A percentile compares a stretch with the other conserved stretches of the same genome.
Evolutionary conservation across 2,888 invertebrate species (phyloP).

Genomic region (Lacanobia oleracea): DNA sequence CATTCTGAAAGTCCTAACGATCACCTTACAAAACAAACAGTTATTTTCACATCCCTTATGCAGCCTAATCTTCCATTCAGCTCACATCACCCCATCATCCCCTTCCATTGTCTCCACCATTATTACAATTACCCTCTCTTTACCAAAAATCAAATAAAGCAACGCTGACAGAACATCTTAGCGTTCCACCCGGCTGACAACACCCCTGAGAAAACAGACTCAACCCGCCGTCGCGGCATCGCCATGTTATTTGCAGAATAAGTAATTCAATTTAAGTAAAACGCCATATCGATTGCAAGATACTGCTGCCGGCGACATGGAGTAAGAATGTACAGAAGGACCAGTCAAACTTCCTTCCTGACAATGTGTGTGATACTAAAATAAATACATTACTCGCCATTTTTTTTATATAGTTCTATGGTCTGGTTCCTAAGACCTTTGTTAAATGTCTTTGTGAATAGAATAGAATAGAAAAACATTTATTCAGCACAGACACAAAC

Average conservation of each 20-base stretch:
- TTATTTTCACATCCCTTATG: neutral
- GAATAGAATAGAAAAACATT: too few species aligned
- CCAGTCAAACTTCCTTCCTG: neutral
- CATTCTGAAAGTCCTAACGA: neutral
- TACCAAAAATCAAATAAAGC: constrained; percentile 32
- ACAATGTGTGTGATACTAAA: neutral
- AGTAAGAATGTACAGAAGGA: constrained; percentile 29
- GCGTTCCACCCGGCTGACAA: constrained; percentile 22
- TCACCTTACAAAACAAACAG: neutral
- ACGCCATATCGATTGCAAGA: constrained; percentile 57
- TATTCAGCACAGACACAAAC: too few species aligned
- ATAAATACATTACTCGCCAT: too few species aligned
- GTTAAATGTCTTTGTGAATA: too few species aligned
- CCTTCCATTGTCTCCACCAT: neutral
- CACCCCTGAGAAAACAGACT: constrained; percentile 38
- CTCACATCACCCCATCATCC: neutral
- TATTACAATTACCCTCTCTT: constrained; percentile 15
- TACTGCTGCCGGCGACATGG: constrained; percentile 21
- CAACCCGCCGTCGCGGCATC: constrained; percentile 28
- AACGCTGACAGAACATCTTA: constrained; percentile 34
- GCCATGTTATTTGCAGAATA: constrained; percentile 48
- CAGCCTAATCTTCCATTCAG: constrained; percentile 13
- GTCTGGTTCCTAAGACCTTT: too few species aligned
- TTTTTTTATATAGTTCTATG: too few species aligned
- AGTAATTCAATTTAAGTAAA: constrained; percentile 64